Base-by-base conservation (phyloP, 2,888 invertebrate genomes). In the Parapristionchus giblindavisi region DNA sequence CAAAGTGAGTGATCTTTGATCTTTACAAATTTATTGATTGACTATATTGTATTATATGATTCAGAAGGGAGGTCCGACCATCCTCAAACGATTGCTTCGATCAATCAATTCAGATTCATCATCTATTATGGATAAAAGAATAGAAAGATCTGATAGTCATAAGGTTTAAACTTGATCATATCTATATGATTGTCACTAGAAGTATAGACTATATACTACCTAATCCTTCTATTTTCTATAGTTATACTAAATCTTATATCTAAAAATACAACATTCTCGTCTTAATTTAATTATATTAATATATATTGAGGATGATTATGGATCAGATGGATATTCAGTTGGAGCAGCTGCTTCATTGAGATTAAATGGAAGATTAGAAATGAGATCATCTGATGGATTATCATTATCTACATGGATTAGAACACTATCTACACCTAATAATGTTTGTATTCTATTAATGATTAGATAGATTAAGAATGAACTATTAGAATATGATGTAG, bases 81-180 rank as follows among this genome's bases (percentile, higher is more conserved):
- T 68, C n/a, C 27, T 68, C 68, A 68, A 68, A 36, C 27, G 68
- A 68, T 24, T 68, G 21, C 52, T 68, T 52, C 68, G 51, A 36
- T 68, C 68, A 36, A 68, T 68, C 2, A 52, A 68, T 21, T 68
- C 68, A 36, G 38, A 48, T 2, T 40, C 40, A 14, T 27, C 43
- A 6, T 43, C 1, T 8, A 24, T 43, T 0, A 43, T 43, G 4
- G 43, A 40, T 0, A 43, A 65, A 11, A 43, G 63, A 65, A 65
- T 65, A 24, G 63, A 65, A 11, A 43, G 43, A 29, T 24, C 63
- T 1, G 63, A 65, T 27, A 27, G 11, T 27, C 14, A 43, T 21
- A 65, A 21, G 63, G 63, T 43, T 17, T 5, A 43, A 0, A 4
- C 34, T 34, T n/a, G 3, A 21, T 17, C 14, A 32, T 32, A 29